Evolutionary conservation across 1,140 invertebrate species (phyloP), one percentile per base, ranked within the genome.

Genomic region (Cyrtorhinus lividipennis): DNA sequence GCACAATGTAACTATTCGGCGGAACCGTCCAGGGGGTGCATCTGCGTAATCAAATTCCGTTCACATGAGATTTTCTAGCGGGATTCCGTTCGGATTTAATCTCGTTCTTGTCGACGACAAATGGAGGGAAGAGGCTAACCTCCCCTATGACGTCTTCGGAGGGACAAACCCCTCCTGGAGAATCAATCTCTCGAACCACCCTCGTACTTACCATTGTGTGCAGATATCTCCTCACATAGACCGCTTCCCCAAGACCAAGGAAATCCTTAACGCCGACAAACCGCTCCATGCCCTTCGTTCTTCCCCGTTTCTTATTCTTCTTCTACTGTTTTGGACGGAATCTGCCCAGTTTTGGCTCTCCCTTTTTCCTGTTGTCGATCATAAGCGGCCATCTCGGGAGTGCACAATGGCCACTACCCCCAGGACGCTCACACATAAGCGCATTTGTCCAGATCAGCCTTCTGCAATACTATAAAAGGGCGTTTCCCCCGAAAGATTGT

Each of bases 1-100:
- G 48, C 48, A 53, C 48, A 53, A 53, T 53, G 48, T 53, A 53
- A 53, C 48, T 53, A 53, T 53, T 53, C 48, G 18, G 48, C 48
- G 48, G 48, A 53, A 53, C 48, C 20, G 48, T 13, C 20, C 10
- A 20, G 48, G 48, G 48, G 18, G 18, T 53, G 48, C 48, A 53
- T 53, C 48, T 53, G 18, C 18, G 48, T 53, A 53, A 53, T 53
- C 48, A 53, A 53, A 53, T 53, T 53, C 48, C 48, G 48, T 53
- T 53, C 48, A 53, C 48, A 53, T 53, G 48, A 53, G 48, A 20
- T 22, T n/a, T 38, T 20, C 20, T 5, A 53, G 20, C 48, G 8
- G 48, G 48, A 53, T 53, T 53, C 48, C 18, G 48, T 20, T 20
- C 48, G 48, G 48, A 53, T 53, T 53, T 53, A 53, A 53, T 53